Evolutionary conservation across 2,888 invertebrate genomes (phyloP).

Genomic region (Oxyscelio sp.): DNA sequence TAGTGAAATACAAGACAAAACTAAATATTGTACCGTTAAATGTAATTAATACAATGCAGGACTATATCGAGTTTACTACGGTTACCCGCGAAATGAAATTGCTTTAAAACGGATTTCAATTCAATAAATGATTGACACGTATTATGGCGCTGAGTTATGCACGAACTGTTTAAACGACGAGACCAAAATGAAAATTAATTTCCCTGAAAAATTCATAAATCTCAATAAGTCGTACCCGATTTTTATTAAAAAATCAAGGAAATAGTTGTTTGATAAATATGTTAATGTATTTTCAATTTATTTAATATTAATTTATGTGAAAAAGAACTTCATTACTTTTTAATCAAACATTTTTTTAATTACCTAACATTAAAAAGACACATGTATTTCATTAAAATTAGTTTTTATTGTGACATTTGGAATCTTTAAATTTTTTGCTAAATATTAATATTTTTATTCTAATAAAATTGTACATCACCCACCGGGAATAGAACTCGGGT

Average conservation of each 20-base stretch:
- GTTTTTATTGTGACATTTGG: too few species aligned
- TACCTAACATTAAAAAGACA: too few species aligned
- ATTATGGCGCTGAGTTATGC: conserved; percentile 39
- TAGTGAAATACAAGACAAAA: conserved; percentile 36
- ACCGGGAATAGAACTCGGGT: too few species aligned
- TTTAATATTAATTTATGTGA: too few species aligned
- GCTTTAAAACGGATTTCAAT: conserved; percentile 60
- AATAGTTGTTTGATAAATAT: too few species aligned
- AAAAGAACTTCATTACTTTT: too few species aligned
- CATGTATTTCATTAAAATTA: too few species aligned
- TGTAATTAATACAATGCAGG: conserved; percentile 17
- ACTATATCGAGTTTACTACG: conserved; percentile 49
- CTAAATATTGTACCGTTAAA: conserved; percentile 47
- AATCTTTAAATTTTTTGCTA: too few species aligned
- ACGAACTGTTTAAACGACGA: conserved; percentile 23
- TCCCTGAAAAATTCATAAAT: conserved; percentile 14
- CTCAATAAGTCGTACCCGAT: conserved; percentile 3
- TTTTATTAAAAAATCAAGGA: background rate
- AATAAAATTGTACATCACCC: too few species aligned
- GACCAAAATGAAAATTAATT: conserved; percentile 35
- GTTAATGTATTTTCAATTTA: too few species aligned
- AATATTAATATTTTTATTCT: too few species aligned
- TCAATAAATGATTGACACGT: conserved; percentile 58
- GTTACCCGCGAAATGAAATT: conserved; percentile 45
- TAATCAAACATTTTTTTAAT: too few species aligned